Evolutionary conservation across 1,140 invertebrate species (phyloP), one percentile per base, ranked within the genome.

Genomic region (Tigriopus japonicus): DNA sequence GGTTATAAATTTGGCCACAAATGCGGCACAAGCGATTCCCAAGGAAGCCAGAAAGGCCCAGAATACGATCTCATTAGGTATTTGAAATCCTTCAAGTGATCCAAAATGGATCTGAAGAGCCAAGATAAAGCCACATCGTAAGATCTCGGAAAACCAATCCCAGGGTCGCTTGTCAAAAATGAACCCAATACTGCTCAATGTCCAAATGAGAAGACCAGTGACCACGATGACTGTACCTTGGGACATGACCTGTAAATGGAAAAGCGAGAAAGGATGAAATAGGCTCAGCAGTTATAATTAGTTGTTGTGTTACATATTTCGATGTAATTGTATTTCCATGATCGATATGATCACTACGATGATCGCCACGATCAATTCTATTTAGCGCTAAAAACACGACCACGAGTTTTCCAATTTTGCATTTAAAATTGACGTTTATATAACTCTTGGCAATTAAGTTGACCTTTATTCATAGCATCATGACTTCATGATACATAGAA

Each of bases 111-210:
- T 58, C 10, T 58, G 42, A 14, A 23, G 21, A 6, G 42, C 23
- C 13, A 41, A 7, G 41, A 58, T 41, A 6, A 23, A n/a, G 17
- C 15, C 9, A n/a, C 28, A 40, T 5, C 55, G 17, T 1, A 58
- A 5, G 6, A 40, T 17, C 41, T 58, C 55, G 42, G 35, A 41
- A 15, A 23, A 17, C 55, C 55, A 58, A 14, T 28, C 55, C 55
- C 17, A 19, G 21, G 55, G 55, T n/a, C 40, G 13, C 23, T 58
- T 58, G 42, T 58, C 55, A 42, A 23, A 58, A 42, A 58, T 58
- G 17, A 58, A 41, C 1, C 55, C 55, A 41, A 58, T 35, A 15
- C 10, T 41, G 28, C 13, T 58, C 14, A 54, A 24, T n/a, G 55
- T 35, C n/a, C n/a, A 23, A 6, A 58, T 41, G 42, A 58, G 24